These are phyloP conservation scores for Euura saliciscinereae DNA, from an alignment of 1,140 invertebrate genomes.

Conservation along the genomic window DNA sequence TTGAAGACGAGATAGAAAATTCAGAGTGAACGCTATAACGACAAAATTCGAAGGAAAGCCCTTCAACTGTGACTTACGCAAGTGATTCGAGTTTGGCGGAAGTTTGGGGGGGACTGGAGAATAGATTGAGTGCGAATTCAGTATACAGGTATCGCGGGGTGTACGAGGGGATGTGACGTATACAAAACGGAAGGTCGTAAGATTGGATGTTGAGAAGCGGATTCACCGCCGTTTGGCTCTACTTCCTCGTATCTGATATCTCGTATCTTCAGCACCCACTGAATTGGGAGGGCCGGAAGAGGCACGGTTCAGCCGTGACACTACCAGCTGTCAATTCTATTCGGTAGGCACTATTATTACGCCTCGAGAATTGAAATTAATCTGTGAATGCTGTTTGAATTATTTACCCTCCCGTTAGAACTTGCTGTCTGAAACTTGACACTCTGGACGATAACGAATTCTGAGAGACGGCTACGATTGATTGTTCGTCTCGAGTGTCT, in stretches of 20 bases:
- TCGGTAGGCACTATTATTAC: not conserved
- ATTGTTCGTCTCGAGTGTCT: too few species aligned
- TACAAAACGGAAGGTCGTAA: not conserved
- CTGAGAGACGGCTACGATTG: not conserved
- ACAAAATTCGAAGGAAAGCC: not conserved
- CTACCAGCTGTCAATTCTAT: not conserved
- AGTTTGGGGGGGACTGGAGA: not conserved
- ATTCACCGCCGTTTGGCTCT: not conserved
- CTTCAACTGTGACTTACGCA: not conserved
- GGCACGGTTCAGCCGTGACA: too few species aligned
- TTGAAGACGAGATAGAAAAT: too few species aligned
- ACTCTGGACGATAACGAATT: not conserved
- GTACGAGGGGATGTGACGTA: not conserved
- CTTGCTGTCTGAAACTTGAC: too few species aligned
- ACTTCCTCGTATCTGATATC: not conserved
- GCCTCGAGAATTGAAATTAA: constrained; percentile 3
- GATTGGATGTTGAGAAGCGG: not conserved
- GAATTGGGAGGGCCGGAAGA: too few species aligned
- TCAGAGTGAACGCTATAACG: too few species aligned
- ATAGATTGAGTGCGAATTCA: not conserved
- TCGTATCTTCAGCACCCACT: too few species aligned
- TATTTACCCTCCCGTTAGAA: not conserved
- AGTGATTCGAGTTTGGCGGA: not conserved
- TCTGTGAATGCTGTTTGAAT: not conserved
- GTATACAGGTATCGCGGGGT: not conserved